A percentile compares a stretch with the other conserved stretches of the same genome.
phyloP scores from a whole-genome alignment of 2,113 vertebrate species.

The Pedionomus torquatus region DNA sequence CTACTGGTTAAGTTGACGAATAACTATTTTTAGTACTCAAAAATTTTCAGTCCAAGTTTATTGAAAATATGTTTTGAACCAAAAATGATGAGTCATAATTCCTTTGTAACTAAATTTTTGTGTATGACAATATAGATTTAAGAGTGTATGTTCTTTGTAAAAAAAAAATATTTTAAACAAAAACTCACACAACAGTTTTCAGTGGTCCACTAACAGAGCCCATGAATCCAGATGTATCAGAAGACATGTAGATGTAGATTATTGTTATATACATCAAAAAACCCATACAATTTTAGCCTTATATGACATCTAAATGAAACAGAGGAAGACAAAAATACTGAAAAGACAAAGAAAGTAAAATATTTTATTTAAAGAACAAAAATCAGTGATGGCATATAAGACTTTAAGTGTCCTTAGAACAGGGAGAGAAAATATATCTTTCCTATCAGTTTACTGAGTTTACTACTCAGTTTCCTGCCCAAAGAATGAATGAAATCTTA shows the following conservation, averaged over 20 bases:
- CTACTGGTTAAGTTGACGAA: neutral
- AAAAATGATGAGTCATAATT: neutral
- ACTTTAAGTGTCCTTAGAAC: neutral
- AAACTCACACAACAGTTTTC: neutral
- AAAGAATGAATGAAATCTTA: neutral
- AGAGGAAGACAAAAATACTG: neutral
- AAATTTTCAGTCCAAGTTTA: neutral
- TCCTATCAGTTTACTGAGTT: neutral
- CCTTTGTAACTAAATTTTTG: neutral
- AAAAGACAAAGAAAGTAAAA: neutral
- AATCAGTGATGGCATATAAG: neutral
- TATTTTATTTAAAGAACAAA: neutral
- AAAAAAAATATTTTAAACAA: neutral
- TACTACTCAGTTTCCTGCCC: neutral
- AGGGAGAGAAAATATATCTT: neutral
- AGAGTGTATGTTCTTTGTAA: neutral
- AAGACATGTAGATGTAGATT: neutral
- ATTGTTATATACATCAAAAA: neutral
- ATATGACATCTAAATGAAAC: neutral
- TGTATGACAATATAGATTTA: neutral
- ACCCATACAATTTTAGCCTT: neutral
- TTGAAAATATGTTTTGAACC: neutral
- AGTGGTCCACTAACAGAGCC: neutral
- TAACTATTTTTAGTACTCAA: neutral
- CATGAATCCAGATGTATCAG: neutral